Conservation (phyloP, 1,140 invertebrate species). For the Cardiocondyla obscurior region DNA sequence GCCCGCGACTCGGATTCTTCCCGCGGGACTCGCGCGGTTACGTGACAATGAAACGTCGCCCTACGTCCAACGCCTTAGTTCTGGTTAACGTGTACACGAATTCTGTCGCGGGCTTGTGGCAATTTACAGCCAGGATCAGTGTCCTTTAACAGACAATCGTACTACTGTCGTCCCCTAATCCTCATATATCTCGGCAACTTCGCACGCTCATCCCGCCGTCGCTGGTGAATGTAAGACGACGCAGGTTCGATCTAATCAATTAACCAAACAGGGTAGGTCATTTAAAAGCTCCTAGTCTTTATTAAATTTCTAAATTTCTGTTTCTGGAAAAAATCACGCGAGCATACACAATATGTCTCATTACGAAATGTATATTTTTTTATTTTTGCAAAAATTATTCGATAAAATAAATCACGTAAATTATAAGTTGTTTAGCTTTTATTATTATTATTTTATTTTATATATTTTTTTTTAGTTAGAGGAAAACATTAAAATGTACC, state of each 20-base stretch:
- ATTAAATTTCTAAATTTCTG: not conserved
- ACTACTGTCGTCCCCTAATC: slow-evolving; percentile 66
- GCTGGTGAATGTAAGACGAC: not conserved
- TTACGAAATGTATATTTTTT: no score
- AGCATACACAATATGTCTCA: no score
- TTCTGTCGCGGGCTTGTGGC: slow-evolving; percentile 58
- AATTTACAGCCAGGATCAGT: slow-evolving; percentile 74
- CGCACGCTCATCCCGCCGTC: slow-evolving; percentile 30
- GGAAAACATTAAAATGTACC: not conserved
- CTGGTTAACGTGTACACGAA: slow-evolving; percentile 63
- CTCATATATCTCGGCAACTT: slow-evolving; percentile 57
- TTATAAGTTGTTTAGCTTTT: not conserved
- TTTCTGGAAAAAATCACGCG: not conserved
- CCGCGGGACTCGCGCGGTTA: slow-evolving; percentile 27
- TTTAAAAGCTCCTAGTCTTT: not conserved
- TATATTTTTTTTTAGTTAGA: not conserved
- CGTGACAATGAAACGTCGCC: slow-evolving; percentile 29
- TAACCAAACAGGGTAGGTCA: not conserved
- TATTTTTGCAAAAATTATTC: not conserved
- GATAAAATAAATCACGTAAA: not conserved
- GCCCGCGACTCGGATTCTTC: slow-evolving; percentile 17
- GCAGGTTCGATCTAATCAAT: not conserved
- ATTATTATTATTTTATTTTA: not conserved
- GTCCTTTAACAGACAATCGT: slow-evolving; percentile 64
- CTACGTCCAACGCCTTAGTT: slow-evolving; percentile 60